These are phyloP conservation scores for Steinernema carpocapsae DNA, from an alignment of 2,888 invertebrate species.

Conservation along the genomic window DNA sequence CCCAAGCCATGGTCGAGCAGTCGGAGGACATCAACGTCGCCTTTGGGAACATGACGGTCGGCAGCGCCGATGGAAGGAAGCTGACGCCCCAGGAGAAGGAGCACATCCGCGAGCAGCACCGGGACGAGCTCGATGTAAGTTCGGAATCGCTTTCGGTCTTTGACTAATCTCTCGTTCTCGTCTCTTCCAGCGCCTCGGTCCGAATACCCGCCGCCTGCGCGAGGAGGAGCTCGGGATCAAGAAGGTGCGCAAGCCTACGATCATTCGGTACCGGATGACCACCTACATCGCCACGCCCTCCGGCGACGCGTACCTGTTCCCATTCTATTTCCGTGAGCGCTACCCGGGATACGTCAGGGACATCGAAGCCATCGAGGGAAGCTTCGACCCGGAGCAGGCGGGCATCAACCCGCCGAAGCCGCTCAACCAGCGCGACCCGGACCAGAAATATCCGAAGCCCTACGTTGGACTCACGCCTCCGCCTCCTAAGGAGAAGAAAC, in stretches of 20 bases:
- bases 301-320: neutral
- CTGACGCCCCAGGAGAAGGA: too few relatives aligned
- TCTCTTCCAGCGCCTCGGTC: neutral
- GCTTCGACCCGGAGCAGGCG: neutral
- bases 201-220: neutral
- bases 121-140: too few relatives aligned
- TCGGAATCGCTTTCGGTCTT: too few relatives aligned
- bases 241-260: neutral
- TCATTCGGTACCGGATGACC: neutral
- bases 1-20: neutral
- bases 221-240: neutral
- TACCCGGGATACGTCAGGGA: neutral
- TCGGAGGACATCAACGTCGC: too few relatives aligned
- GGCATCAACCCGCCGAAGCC: neutral
- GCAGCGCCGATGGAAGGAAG: too few relatives aligned
- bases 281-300: neutral
- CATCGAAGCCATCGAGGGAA: conserved; percentile 13
- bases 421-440: neutral
- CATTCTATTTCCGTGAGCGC: neutral
- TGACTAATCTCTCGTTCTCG: neutral
- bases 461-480: neutral
- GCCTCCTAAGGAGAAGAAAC: neutral
- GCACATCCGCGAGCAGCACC: too few relatives aligned
- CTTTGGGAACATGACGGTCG: too few relatives aligned
- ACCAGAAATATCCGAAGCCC: neutral